phyloP scores from a whole-genome alignment of 2,113 vertebrate species.

The Oxygymnocypris stewartii region DNA sequence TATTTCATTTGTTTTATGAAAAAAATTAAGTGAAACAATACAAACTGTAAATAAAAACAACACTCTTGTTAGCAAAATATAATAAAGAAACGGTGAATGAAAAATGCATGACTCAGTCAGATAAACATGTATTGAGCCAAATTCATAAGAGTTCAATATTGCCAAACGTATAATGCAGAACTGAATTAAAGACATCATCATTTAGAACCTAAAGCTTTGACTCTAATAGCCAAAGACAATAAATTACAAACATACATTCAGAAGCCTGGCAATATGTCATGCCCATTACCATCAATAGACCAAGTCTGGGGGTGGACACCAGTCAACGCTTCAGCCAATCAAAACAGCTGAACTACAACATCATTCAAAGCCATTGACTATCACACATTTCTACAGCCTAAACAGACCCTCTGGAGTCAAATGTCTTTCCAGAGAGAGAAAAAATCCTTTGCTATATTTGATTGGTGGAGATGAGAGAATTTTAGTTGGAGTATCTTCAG shows the following conservation, averaged over 20 bases:
- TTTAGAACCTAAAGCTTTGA: conserved; percentile 19
- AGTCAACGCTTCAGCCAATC: conserved; percentile 18
- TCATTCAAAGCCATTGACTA: not conserved
- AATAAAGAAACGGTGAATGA: not conserved
- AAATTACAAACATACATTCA: conserved; percentile 18
- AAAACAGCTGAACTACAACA: not conserved
- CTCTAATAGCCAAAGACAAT: not conserved
- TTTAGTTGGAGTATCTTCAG: not conserved
- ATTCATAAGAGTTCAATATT: not conserved
- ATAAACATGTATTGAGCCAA: not conserved
- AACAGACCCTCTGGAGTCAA: not conserved
- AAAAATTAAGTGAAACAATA: not conserved
- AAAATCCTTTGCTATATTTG: not conserved
- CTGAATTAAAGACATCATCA: not conserved
- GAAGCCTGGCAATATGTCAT: conserved; percentile 9
- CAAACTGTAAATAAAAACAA: not conserved
- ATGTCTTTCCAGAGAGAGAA: not conserved
- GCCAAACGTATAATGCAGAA: not conserved
- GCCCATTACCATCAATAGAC: not conserved
- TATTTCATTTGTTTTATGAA: too few species aligned
- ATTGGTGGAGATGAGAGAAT: not conserved
- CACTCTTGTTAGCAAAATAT: not conserved
- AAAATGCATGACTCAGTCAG: not conserved
- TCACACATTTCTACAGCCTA: conserved; percentile 14
- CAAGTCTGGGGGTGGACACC: conserved; percentile 1